These are phyloP conservation scores for Epiblema foenella DNA, from an alignment of 2,888 invertebrate species.

Conservation along the genomic window DNA sequence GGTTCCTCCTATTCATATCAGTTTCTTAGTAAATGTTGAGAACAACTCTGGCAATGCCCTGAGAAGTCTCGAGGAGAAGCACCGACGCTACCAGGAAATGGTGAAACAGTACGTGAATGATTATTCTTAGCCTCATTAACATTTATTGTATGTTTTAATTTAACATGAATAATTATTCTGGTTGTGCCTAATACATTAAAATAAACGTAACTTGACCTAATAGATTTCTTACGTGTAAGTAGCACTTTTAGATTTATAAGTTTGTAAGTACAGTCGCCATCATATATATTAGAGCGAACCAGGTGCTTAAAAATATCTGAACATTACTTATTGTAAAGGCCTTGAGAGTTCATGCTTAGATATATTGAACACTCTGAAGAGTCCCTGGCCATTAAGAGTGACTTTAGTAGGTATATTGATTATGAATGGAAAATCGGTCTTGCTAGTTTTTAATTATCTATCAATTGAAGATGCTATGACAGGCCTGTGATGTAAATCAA, in stretches of 20 bases:
- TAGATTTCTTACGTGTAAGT: too few relatives aligned
- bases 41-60: constrained; percentile 62
- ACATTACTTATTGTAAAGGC: too few relatives aligned
- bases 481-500: constrained; percentile 24
- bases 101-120: constrained; percentile 67
- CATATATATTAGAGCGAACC: too few relatives aligned
- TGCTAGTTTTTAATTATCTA: constrained; percentile 13
- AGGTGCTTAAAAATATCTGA: too few relatives aligned
- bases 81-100: constrained; percentile 75
- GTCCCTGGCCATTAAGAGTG: too few relatives aligned
- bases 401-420: too few relatives aligned
- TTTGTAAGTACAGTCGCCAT: too few relatives aligned
- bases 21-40: constrained; percentile 72
- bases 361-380: too few relatives aligned
- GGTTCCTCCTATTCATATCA: constrained; percentile 70
- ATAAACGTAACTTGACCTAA: constrained; percentile 2
- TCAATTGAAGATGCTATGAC: constrained; percentile 12
- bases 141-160: not conserved
- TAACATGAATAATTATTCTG: not conserved
- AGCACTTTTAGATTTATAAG: too few relatives aligned
- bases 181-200: constrained; percentile 17
- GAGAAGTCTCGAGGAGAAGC: constrained; percentile 73
- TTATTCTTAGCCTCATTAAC: constrained; percentile 48
- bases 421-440: constrained; percentile 5
- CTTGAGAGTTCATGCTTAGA: too few relatives aligned